phyloP scores from a whole-genome alignment of 2,797 vertebrate species.

The Rousettus madagascariensis region DNA sequence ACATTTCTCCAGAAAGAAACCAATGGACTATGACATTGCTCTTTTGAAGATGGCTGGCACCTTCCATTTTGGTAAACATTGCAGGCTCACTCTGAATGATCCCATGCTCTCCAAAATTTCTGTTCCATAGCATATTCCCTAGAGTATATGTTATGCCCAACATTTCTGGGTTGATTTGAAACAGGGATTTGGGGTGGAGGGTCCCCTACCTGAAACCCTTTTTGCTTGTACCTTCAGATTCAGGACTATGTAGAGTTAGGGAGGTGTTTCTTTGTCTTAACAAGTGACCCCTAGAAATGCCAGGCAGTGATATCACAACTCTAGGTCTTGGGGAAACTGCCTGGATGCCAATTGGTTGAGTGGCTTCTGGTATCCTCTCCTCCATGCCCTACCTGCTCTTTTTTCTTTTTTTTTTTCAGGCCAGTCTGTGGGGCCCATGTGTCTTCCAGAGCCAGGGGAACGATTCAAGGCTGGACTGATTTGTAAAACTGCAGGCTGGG shows the following conservation, averaged over 20 bases:
- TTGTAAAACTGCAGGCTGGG: constrained; percentile 92
- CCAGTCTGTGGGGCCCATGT: constrained; percentile 85
- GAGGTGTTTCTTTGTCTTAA: not conserved
- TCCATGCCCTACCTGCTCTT: not conserved
- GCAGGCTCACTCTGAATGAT: not conserved
- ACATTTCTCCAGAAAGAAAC: constrained; percentile 84
- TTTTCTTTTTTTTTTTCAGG: constrained; percentile 78
- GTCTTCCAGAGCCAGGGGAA: constrained; percentile 89
- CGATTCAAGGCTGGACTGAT: constrained; percentile 82
- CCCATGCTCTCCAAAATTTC: not conserved
- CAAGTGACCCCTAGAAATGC: not conserved
- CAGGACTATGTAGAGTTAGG: not conserved
- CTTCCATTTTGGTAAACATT: constrained; percentile 88
- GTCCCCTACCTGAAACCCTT: not conserved
- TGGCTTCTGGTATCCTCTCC: not conserved
- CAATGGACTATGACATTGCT: constrained; percentile 91
- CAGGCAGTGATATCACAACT: not conserved
- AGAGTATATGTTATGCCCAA: not conserved
- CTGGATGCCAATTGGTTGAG: not conserved
- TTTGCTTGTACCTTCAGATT: not conserved
- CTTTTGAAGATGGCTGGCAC: constrained; percentile 86
- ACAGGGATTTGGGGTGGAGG: not conserved
- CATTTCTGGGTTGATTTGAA: not conserved
- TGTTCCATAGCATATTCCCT: not conserved
- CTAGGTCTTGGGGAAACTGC: not conserved